phyloP scores from a whole-genome alignment of 2,888 invertebrate species.

The Agrilus cyanescens region DNA sequence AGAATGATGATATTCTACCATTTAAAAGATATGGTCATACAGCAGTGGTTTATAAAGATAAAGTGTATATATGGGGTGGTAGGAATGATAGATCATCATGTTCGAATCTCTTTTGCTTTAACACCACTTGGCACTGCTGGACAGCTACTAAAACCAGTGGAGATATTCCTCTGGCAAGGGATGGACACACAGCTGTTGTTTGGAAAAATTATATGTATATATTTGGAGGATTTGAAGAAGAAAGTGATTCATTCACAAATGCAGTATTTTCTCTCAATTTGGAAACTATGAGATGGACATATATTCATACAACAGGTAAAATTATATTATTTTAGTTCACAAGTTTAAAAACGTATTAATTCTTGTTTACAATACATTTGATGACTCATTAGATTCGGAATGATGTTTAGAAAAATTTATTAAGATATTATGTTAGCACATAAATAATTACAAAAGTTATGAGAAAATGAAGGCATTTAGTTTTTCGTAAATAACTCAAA shows the following conservation, averaged over 20 bases:
- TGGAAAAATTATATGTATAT: slow-evolving; percentile 72
- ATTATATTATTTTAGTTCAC: too few relatives aligned
- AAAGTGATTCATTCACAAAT: slow-evolving; percentile 65
- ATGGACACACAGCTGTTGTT: slow-evolving; percentile 84
- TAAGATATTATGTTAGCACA: too few relatives aligned
- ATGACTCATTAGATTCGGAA: too few relatives aligned
- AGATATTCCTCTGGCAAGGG: slow-evolving; percentile 65
- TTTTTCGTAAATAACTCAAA: too few relatives aligned
- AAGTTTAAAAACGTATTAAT: too few relatives aligned
- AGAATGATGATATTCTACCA: slow-evolving; percentile 45
- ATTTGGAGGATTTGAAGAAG: slow-evolving; percentile 86
- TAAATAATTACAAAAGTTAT: too few relatives aligned
- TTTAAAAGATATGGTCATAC: slow-evolving; percentile 88
- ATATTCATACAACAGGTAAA: slow-evolving; percentile 47
- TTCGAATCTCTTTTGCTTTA: slow-evolving; percentile 69
- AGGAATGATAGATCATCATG: slow-evolving; percentile 77
- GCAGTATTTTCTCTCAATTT: slow-evolving; percentile 67
- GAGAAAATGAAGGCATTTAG: too few relatives aligned
- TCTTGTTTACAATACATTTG: too few relatives aligned
- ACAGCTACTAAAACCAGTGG: slow-evolving; percentile 54
- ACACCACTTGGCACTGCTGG: slow-evolving; percentile 61
- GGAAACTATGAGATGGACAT: slow-evolving; percentile 59
- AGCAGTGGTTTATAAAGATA: slow-evolving; percentile 66
- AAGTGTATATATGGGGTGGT: slow-evolving; percentile 86
- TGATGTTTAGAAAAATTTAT: too few relatives aligned